Percentiles rank a stretch among this genome's conserved stretches.
These are phyloP conservation scores for Cataglyphis altisquamis DNA, from an alignment of 2,888 invertebrate species.

Conservation along the genomic window DNA sequence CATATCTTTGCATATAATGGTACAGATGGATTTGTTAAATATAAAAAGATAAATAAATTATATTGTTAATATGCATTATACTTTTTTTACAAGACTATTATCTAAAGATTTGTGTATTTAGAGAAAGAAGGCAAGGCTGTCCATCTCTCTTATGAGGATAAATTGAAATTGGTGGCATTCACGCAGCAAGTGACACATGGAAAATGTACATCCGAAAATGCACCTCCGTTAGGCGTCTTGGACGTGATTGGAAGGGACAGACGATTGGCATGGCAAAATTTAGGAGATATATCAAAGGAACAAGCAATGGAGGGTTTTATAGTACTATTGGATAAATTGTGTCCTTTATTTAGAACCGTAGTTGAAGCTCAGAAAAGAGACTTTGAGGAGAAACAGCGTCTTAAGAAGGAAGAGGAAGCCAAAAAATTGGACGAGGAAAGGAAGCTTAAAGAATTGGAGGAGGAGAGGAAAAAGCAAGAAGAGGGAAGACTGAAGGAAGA, in stretches of 20 bases:
- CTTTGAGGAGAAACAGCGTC: slow-evolving; percentile 92
- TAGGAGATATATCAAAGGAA: slow-evolving; percentile 94
- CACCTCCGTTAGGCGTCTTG: slow-evolving; percentile 95
- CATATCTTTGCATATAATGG: not conserved
- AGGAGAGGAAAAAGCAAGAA: slow-evolving; percentile 87
- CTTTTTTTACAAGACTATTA: not conserved
- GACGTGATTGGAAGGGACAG: slow-evolving; percentile 98
- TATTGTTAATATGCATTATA: not conserved
- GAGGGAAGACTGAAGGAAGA: slow-evolving; percentile 90
- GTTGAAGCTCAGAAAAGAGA: slow-evolving; percentile 97
- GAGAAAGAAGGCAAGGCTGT: slow-evolving; percentile 99
- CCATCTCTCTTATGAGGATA: slow-evolving; percentile 97
- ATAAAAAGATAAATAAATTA: not conserved
- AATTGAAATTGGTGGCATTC: slow-evolving; percentile 95
- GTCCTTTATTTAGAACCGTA: slow-evolving; percentile 96
- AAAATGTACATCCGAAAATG: slow-evolving; percentile 90
- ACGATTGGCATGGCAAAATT: slow-evolving; percentile 96
- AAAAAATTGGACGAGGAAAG: slow-evolving; percentile 88
- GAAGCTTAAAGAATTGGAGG: slow-evolving; percentile 86
- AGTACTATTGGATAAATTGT: slow-evolving; percentile 93
- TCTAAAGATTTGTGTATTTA: slow-evolving; percentile 85
- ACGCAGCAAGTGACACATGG: slow-evolving; percentile 97
- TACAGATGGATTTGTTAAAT: not conserved
- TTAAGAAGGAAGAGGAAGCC: slow-evolving; percentile 88
- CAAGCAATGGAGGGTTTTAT: slow-evolving; percentile 98